A percentile compares a stretch with the other conserved stretches of the same genome.
Evolutionary conservation across 2,797 vertebrate species (phyloP).

Genomic region (Notolepis coatsorum): DNA sequence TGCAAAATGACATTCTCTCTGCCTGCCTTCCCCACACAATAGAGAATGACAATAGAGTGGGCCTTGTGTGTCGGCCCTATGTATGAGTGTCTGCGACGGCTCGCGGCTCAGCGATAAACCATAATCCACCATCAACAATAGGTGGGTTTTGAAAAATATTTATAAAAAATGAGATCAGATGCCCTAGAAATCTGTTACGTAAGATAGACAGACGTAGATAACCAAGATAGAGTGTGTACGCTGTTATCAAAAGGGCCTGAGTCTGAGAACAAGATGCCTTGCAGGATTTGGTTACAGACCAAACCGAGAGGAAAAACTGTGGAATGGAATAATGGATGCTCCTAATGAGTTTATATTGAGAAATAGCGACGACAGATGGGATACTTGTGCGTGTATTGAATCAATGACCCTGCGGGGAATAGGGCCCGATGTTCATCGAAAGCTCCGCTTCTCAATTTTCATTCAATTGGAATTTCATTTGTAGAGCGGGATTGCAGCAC

Average conservation of each 20-base stretch:
- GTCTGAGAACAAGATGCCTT: constrained; percentile 40
- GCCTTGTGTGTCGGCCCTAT: constrained; percentile 32
- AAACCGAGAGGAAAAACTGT: constrained; percentile 23
- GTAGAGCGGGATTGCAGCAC: constrained; percentile 45
- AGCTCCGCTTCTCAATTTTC: constrained; percentile 55
- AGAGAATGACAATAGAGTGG: constrained; percentile 50
- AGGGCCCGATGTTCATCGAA: constrained; percentile 41
- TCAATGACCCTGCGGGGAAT: constrained; percentile 46
- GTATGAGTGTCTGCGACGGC: constrained; percentile 31
- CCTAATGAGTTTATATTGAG: constrained; percentile 45
- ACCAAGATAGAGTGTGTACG: constrained; percentile 32
- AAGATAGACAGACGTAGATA: constrained; percentile 55
- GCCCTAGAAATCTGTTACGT: constrained; percentile 53
- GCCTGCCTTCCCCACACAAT: constrained; percentile 53
- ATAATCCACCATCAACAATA: constrained; percentile 64
- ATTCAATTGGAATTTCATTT: constrained; percentile 67
- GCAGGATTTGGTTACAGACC: constrained; percentile 19
- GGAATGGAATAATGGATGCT: constrained; percentile 29
- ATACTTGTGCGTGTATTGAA: constrained; percentile 35
- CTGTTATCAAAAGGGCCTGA: neutral
- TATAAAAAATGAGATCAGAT: neutral
- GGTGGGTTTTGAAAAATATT: constrained; percentile 37
- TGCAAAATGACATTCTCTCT: constrained; percentile 52
- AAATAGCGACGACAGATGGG: constrained; percentile 47
- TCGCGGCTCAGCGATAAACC: constrained; percentile 52